A percentile compares a stretch with the other conserved stretches of the same genome.
Conservation (phyloP, 1,140 invertebrate species). For the Pseudoatta argentina region DNA sequence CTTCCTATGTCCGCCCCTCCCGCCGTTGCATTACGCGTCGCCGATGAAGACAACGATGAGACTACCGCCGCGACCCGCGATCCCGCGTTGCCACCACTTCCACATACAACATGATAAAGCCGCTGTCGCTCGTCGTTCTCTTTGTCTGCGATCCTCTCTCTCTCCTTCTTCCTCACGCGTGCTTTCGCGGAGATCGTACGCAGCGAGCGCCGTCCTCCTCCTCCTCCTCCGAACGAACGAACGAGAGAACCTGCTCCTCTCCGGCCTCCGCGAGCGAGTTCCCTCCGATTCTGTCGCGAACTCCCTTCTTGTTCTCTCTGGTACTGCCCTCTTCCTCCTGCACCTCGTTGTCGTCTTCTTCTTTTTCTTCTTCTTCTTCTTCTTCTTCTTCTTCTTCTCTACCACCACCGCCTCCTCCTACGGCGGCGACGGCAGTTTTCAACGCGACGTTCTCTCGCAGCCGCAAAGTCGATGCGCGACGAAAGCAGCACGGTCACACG, state of each 20-base stretch:
- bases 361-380: neutral
- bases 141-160: conserved; percentile 21
- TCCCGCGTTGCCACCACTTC: conserved; percentile 69
- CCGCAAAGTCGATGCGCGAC: conserved; percentile 51
- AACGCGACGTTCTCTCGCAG: conserved; percentile 39
- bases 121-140: conserved; percentile 19
- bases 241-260: conserved; percentile 26
- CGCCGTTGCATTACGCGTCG: conserved; percentile 60
- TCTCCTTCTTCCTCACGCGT: neutral
- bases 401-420: neutral
- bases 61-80: conserved; percentile 61
- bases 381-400: neutral
- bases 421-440: conserved; percentile 49
- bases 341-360: neutral
- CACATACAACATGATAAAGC: conserved; percentile 75
- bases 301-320: conserved; percentile 28
- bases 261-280: neutral
- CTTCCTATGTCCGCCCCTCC: conserved; percentile 60
- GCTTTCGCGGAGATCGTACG: conserved; percentile 41
- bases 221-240: neutral
- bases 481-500: conserved; percentile 49
- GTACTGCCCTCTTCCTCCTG: neutral
- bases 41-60: conserved; percentile 62
- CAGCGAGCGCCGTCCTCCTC: conserved; percentile 35
- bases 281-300: conserved; percentile 40